These are phyloP conservation scores for Diglossa cyanea DNA, from an alignment of 2,797 vertebrate genomes.

Conservation along the genomic window DNA sequence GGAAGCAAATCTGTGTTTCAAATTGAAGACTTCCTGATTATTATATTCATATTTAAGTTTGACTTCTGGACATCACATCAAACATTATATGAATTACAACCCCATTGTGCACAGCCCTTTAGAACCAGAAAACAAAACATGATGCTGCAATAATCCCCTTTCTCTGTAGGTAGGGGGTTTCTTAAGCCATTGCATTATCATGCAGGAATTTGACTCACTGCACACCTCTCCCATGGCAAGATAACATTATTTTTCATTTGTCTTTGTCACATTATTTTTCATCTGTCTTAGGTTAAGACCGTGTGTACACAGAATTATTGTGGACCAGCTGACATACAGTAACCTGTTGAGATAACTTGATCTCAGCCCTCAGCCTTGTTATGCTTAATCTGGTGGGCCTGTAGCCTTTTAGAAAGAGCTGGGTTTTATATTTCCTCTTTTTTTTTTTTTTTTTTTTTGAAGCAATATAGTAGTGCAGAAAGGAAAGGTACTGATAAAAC, in stretches of 20 bases:
- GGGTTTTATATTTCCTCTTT: neutral
- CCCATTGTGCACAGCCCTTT: neutral
- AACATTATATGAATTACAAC: neutral
- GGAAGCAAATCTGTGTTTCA: neutral
- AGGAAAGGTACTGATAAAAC: neutral
- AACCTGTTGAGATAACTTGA: neutral
- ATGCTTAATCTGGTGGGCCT: neutral
- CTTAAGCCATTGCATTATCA: neutral
- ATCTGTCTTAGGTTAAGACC: neutral
- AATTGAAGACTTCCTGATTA: neutral
- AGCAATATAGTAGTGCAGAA: neutral
- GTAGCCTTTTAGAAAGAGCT: neutral
- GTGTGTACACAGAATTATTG: neutral
- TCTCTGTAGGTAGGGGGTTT: rapidly evolving
- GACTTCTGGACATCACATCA: neutral
- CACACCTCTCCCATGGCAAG: neutral
- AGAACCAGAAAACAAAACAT: neutral
- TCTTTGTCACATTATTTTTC: neutral
- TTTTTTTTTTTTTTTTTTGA: neutral
- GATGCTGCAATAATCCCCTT: neutral
- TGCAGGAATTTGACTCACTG: neutral
- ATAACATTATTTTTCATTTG: neutral
- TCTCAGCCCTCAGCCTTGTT: neutral
- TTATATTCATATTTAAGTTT: neutral
- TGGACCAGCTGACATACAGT: neutral